Percentiles rank a stretch among this genome's conserved stretches.
Evolutionary conservation across 1,140 invertebrate species (phyloP).

Genomic region (Drosophila leontia): DNA sequence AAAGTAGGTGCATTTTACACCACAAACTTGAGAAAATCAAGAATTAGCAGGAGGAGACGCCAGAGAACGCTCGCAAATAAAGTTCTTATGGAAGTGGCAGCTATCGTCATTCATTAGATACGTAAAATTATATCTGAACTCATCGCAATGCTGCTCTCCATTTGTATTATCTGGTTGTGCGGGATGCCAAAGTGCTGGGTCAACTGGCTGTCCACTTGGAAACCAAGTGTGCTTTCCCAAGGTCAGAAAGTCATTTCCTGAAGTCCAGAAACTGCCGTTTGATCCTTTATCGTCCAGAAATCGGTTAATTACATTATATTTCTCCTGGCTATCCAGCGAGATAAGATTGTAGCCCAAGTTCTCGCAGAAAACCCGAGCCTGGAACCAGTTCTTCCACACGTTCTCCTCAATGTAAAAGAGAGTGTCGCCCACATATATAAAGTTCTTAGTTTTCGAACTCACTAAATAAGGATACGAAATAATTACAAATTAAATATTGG

Average conservation of each 20-base stretch:
- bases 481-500: neutral
- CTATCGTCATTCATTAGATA: neutral
- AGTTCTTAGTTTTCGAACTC: neutral
- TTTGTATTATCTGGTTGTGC: neutral
- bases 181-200: neutral
- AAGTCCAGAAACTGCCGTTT: slow-evolving; percentile 2
- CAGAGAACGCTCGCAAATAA: slow-evolving; percentile 5
- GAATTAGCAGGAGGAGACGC: neutral
- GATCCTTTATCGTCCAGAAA: neutral
- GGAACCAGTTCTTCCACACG: slow-evolving; percentile 5
- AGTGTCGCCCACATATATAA: slow-evolving; percentile 4
- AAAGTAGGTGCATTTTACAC: neutral
- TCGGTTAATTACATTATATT: neutral
- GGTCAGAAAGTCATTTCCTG: neutral
- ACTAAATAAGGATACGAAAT: neutral
- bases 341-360: slow-evolving; percentile 9
- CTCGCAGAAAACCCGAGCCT: slow-evolving; percentile 2
- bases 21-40: neutral
- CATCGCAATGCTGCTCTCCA: slow-evolving; percentile 4
- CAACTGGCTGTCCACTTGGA: neutral
- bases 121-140: slow-evolving; percentile 1
- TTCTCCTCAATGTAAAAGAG: slow-evolving; percentile 3
- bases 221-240: slow-evolving; percentile 5
- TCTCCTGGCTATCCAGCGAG: neutral
- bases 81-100: neutral